Base-by-base conservation (phyloP, 2,888 invertebrate species). In the Prostheceraeus crozeri region DNA sequence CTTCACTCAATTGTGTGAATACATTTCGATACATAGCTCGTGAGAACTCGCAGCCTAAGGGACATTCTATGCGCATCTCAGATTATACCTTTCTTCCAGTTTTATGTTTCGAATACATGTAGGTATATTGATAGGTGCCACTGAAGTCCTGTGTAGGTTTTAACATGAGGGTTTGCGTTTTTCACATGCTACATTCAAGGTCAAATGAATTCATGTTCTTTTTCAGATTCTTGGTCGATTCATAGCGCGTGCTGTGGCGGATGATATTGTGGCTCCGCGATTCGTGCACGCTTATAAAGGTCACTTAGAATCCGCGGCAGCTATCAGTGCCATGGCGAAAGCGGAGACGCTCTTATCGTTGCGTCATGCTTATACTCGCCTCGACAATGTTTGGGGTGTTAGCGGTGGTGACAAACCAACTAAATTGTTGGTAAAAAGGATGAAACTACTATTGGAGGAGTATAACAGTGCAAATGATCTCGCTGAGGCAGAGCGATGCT, bases 191-290 rank as follows among this genome's bases (percentile, higher is more conserved):
- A n/a, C 8, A 8, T 33, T 10, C 33, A 10, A 33, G 33, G 33
- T 33, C n/a, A 33, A 33, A 33, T 33, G n/a, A 10, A 10, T 8
- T 33, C 33, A 33, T 10, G n/a, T 33, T 48, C 3, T 55, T n/a
- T 3, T 58, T 54, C 64, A 76, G 51, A 81, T 88, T 65, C 78
- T 90, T 65, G 89, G 89, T 51, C 89, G 88, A 80, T 91, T 90
- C 77, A 84, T 91, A 68, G 90, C 90, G 27, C 82, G 91, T 33
- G 87, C 88, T 65, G 84, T 91, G 16, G 91, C 91, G 55, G 91
- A 91, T 77, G 89, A 90, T 77, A 89, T 89, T 72, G 82, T 91
- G 68, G 86, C 89, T 67, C 88, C 89, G 23, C 84, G 85, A 70
- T 87, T 85, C 73, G 83, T 90, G 59, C 81, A 81, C 60, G 79